A percentile compares a stretch with the other conserved stretches of the same genome.
Evolutionary conservation across 2,113 vertebrate species (phyloP).

Genomic region (Microcebus murinus): DNA sequence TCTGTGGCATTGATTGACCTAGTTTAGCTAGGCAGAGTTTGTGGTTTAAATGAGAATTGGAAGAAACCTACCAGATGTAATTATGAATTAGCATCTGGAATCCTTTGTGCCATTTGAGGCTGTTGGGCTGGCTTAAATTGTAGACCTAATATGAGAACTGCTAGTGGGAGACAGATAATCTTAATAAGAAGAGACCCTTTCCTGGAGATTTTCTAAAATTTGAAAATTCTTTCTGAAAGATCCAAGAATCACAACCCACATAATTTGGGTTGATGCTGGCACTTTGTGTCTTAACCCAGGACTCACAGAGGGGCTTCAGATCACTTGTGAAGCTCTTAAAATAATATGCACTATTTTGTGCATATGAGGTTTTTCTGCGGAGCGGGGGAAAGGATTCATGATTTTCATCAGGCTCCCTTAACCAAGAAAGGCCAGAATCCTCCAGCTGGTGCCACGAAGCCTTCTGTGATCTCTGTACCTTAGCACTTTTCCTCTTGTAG

Average conservation of each 20-base stretch:
- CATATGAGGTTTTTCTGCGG: neutral
- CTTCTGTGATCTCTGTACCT: neutral
- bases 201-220: conserved; percentile 12
- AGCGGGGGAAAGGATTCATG: neutral
- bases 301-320: neutral
- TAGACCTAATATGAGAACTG: conserved; percentile 30
- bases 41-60: conserved; percentile 41
- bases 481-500: neutral
- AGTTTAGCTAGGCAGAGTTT: conserved; percentile 47
- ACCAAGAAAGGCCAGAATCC: neutral
- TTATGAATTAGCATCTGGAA: conserved; percentile 52
- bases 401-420: conserved; percentile 25
- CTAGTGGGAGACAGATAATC: neutral
- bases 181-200: conserved; percentile 34
- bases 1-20: conserved; percentile 67
- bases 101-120: conserved; percentile 25
- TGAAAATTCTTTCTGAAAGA: neutral
- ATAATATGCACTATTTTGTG: neutral
- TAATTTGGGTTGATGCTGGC: neutral
- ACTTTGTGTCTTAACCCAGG: neutral
- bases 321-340: neutral
- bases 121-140: neutral
- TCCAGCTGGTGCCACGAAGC: neutral
- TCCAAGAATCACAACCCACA: neutral
- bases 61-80: conserved; percentile 47